phyloP scores from a whole-genome alignment of 1,140 invertebrate species.

The Aradophagus sp. region DNA sequence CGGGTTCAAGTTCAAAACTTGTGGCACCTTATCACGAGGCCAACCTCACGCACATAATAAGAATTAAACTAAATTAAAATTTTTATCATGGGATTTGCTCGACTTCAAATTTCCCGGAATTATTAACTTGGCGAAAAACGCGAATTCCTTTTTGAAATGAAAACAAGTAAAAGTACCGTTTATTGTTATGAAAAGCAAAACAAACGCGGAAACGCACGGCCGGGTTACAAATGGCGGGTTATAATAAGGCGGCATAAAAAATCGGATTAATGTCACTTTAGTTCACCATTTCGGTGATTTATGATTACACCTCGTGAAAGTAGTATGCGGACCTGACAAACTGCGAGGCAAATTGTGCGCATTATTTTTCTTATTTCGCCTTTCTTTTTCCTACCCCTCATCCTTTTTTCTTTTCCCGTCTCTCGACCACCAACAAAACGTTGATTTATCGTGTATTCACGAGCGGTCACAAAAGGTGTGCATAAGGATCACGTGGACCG shows the following conservation, averaged over 20 bases:
- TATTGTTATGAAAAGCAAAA: slow-evolving; percentile 12
- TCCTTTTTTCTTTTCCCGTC: slow-evolving; percentile 25
- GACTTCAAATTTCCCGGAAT: no score
- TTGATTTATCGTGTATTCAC: slow-evolving; percentile 51
- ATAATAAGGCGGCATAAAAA: slow-evolving; percentile 52
- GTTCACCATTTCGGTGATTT: slow-evolving; percentile 52
- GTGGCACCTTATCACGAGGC: no score
- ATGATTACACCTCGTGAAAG: slow-evolving; percentile 52
- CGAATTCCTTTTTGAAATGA: no score
- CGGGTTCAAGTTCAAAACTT: no score
- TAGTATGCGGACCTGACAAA: slow-evolving; percentile 51
- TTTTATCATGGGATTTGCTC: no score
- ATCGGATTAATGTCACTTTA: slow-evolving; percentile 56
- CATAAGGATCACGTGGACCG: slow-evolving; percentile 42
- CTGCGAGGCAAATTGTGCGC: slow-evolving; percentile 54
- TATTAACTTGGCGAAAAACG: no score
- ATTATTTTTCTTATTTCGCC: slow-evolving; percentile 24
- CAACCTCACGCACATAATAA: no score
- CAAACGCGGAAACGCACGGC: slow-evolving; percentile 18
- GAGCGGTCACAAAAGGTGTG: slow-evolving; percentile 41
- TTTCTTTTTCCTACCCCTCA: slow-evolving; percentile 20
- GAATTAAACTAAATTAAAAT: no score
- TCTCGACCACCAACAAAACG: slow-evolving; percentile 46
- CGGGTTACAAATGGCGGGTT: slow-evolving; percentile 31
- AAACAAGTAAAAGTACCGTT: no score